phyloP scores from a whole-genome alignment of 1,140 invertebrate genomes.

The Papilio helenus region DNA sequence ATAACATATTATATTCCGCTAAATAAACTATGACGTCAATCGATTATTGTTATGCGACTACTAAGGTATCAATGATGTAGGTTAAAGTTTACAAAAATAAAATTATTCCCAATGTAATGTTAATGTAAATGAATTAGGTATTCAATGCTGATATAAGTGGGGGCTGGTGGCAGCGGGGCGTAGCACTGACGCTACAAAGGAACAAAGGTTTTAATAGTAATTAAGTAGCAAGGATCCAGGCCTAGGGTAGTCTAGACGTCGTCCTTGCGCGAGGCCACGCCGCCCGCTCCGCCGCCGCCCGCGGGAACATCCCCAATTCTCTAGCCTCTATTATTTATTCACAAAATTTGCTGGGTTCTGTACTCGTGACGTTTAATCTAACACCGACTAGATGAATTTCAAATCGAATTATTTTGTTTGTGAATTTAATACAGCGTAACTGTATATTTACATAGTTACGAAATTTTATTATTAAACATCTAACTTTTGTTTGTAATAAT shows the following conservation, averaged over 20 bases:
- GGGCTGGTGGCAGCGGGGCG: conserved; percentile 8
- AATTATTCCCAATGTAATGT: neutral
- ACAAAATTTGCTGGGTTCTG: conserved; percentile 33
- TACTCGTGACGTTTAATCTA: conserved; percentile 25
- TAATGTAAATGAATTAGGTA: neutral
- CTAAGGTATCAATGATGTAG: neutral
- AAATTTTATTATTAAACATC: no score
- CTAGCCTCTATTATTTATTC: conserved; percentile 41
- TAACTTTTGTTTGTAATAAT: no score
- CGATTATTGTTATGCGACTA: no score
- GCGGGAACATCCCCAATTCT: conserved; percentile 38
- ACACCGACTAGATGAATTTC: conserved; percentile 14
- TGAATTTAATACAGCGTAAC: neutral
- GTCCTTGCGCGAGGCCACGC: conserved; percentile 47
- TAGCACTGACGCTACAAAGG: conserved; percentile 20
- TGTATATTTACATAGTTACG: no score
- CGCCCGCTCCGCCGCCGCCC: conserved; percentile 30
- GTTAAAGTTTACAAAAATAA: neutral
- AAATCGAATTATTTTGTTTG: conserved; percentile 22
- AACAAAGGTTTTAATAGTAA: conserved; percentile 48
- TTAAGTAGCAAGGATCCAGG: conserved; percentile 49
- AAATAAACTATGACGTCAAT: no score
- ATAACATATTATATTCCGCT: no score
- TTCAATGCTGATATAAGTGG: conserved; percentile 7
- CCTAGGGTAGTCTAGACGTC: conserved; percentile 45